Base-by-base conservation (phyloP, 2,113 vertebrate species). In the Bubalus kerabau region DNA sequence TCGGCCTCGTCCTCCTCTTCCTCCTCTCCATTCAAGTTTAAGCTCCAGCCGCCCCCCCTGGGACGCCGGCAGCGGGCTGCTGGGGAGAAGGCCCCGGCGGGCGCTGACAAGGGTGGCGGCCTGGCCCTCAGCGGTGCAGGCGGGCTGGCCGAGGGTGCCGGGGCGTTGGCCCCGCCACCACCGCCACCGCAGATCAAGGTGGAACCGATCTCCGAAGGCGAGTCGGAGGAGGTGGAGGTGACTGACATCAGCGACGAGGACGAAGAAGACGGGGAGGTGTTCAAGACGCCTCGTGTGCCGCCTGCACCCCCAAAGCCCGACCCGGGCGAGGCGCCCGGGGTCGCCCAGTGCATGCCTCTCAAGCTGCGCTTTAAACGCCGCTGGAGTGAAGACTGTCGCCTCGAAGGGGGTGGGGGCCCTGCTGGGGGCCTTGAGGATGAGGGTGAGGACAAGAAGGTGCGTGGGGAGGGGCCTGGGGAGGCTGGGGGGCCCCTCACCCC, bases 321-420 rank as follows among this genome's bases (percentile, higher is more conserved):
- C 80, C 98, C 98, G 0, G 97, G 98, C 23, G 96, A 98, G 71
- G 85, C 50, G 0, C 56, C 97, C 0, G 97, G 98, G 74, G 98
- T 99, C 0, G 98, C 99, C 0, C 99, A 98, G 67, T 99, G 99
- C 98, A 99, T 99, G 98, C 99, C 99, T 5, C 99, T 99, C 40
- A 99, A 99, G 50, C 98, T 99, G 82, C 99, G 99, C 82, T 99
- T 99, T 98, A 99, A 99, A 84, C 99, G 99, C 30, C 99, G 99
- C 98, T 99, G 99, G 99, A 99, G 99, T 50, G 99, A 99, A 97
- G 99, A 99, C 98, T 99, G 99, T 98, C 99, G 99, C 85, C 98
- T 99, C 98, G 99, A 99, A 98, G 99, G 99, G 0, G 99, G 99
- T 15, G 98, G 96, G 40, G 98, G 97, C 43, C 83, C 87, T 0